Conservation (phyloP, 2,113 vertebrate genomes). For the Platanista minor region DNA sequence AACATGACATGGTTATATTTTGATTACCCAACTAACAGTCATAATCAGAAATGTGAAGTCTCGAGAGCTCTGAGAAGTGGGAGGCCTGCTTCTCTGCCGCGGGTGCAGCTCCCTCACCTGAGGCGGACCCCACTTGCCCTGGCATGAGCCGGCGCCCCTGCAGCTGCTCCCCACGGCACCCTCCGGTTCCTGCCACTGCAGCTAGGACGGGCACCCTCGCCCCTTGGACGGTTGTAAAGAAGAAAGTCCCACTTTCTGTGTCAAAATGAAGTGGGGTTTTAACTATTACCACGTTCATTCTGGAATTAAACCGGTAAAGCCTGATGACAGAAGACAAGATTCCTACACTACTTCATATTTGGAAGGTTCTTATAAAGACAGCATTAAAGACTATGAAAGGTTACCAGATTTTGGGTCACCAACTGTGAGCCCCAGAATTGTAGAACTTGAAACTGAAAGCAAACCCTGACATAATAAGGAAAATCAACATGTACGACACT, state of each 20-base stretch:
- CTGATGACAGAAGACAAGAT: conserved; percentile 58
- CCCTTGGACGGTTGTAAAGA: conserved; percentile 48
- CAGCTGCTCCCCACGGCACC: no score
- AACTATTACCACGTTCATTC: conserved; percentile 35
- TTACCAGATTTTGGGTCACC: conserved; percentile 45
- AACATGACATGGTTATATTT: neutral
- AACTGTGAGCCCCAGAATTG: conserved; percentile 22
- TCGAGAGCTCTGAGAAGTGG: no score
- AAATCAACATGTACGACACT: conserved; percentile 70
- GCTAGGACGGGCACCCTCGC: no score
- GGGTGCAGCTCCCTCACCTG: no score
- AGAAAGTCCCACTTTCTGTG: conserved; percentile 14
- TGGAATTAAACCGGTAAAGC: conserved; percentile 65
- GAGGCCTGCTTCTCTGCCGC: no score
- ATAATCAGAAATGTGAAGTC: neutral
- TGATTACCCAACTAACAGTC: neutral
- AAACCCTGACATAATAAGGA: conserved; percentile 83
- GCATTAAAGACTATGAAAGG: conserved; percentile 65
- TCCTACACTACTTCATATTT: conserved; percentile 56
- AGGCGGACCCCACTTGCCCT: no score
- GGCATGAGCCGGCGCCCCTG: no score
- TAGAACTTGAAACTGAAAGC: conserved; percentile 66
- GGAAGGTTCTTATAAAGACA: conserved; percentile 71
- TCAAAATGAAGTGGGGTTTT: conserved; percentile 80
- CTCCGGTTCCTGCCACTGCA: no score